phyloP scores from a whole-genome alignment of 2,797 vertebrate species.

The Catostomus latipinnis region DNA sequence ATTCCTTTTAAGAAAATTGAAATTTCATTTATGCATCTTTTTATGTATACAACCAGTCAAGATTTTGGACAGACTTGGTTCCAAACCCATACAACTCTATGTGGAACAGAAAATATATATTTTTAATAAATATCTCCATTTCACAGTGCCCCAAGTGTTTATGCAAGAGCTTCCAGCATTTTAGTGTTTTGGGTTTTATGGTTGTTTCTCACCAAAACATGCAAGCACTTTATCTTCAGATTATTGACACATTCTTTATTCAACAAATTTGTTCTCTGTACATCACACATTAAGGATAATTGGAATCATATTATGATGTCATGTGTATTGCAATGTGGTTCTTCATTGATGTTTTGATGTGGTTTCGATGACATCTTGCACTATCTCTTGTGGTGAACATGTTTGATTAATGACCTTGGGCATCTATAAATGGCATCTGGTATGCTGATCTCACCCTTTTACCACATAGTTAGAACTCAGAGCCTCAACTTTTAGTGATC shows the following conservation, averaged over 20 bases:
- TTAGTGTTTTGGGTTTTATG: too few species aligned
- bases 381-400: conserved; percentile 62
- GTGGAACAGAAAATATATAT: too few species aligned
- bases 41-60: too few species aligned
- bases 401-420: conserved; percentile 77
- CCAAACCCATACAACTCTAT: too few species aligned
- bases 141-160: too few species aligned
- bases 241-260: conserved; percentile 45
- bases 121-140: too few species aligned
- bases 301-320: conserved; percentile 67
- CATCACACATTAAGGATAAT: conserved; percentile 59
- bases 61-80: too few species aligned
- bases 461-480: conserved; percentile 26
- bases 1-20: too few species aligned
- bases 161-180: too few species aligned
- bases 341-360: conserved; percentile 62
- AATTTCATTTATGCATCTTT: too few species aligned
- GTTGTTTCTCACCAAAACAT: background rate
- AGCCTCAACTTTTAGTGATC: conserved; percentile 28
- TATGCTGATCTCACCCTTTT: conserved; percentile 70
- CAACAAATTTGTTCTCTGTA: conserved; percentile 51
- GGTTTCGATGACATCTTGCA: conserved; percentile 64
- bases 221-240: conserved; percentile 27
- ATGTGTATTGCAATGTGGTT: conserved; percentile 60
- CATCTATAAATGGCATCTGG: conserved; percentile 72